Evolutionary conservation across 2,797 vertebrate species (phyloP), one percentile per base, ranked within the genome.

Genomic region (Chelon labrosus): DNA sequence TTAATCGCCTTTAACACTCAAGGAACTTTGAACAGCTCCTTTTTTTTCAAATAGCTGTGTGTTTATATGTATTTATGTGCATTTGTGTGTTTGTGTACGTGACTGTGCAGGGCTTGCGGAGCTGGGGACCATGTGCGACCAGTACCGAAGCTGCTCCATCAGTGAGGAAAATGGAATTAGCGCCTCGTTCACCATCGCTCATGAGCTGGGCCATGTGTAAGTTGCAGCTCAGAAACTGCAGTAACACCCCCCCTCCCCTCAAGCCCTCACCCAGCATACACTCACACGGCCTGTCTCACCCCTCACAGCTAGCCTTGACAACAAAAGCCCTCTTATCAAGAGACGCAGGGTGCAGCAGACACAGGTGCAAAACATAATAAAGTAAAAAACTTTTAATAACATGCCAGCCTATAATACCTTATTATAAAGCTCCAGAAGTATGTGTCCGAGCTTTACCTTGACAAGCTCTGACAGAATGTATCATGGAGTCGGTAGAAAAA

Each of bases 151-250:
- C 92, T 99, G 98, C 91, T 99, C 98, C 80, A 96, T 99, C 91
- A 99, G 97, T 5, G 98, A 99, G 86, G 98, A 99, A 91, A 99
- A 99, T 53, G 98, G 98, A 83, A 94, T 99, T 79, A 98, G 97
- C 70, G 96, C 98, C 39, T 97, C 97, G 83, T 99, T 99, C 88
- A 99, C 98, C 85, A 97, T 99, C 69, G 97, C 97, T 20, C 98
- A 99, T 77, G 98, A 99, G 82, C 94, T 99, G 75, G 98, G 98
- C 65, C 98, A 99, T 44, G 97, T 99, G 98, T 99, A 94, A 97
- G 97, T 99, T 91, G 75, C 51, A 64, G 77, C 74, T 65, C 46
- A 70, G 60, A 74, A 59, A 65, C 79, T 86, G 51, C 3, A 38
- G 39, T 50, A 59, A 19, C 13, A n/a, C 38, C 31, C 16, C 41